phyloP scores from a whole-genome alignment of 1,140 invertebrate genomes.

The Stratiolaelaps scimitus region DNA sequence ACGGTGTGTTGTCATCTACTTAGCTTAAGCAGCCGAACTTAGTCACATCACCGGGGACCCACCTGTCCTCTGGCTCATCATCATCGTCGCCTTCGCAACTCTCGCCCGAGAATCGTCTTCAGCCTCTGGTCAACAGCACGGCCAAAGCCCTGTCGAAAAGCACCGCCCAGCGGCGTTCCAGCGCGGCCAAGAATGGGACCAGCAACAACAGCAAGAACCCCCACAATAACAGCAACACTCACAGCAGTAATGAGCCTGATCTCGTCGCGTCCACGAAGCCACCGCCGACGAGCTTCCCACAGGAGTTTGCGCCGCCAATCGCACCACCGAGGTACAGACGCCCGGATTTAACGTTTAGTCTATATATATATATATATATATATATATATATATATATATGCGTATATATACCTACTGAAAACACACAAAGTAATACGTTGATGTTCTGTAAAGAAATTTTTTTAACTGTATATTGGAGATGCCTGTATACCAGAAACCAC shows the following conservation, averaged over 20 bases:
- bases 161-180: neutral
- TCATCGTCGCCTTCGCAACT: conserved; percentile 10
- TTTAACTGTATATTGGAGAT: too few species aligned
- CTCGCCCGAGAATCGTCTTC: conserved; percentile 22
- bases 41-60: too few species aligned
- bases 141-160: conserved; percentile 30
- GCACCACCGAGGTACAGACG: conserved; percentile 51
- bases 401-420: neutral
- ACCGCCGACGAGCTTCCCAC: conserved; percentile 36
- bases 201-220: too few species aligned
- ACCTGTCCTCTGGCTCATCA: neutral
- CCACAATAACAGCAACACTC: neutral
- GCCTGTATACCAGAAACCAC: too few species aligned
- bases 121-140: conserved; percentile 29
- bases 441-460: too few species aligned
- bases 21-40: too few species aligned
- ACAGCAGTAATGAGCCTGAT: conserved; percentile 57
- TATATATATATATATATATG: neutral
- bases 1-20: too few species aligned
- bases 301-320: conserved; percentile 64
- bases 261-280: conserved; percentile 83
- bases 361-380: neutral
- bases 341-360: too few species aligned
- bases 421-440: too few species aligned
- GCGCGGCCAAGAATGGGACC: too few species aligned